A percentile compares a stretch with the other conserved stretches of the same genome.
Conservation (phyloP, 1,140 invertebrate genomes). For the Drosophila azteca region DNA sequence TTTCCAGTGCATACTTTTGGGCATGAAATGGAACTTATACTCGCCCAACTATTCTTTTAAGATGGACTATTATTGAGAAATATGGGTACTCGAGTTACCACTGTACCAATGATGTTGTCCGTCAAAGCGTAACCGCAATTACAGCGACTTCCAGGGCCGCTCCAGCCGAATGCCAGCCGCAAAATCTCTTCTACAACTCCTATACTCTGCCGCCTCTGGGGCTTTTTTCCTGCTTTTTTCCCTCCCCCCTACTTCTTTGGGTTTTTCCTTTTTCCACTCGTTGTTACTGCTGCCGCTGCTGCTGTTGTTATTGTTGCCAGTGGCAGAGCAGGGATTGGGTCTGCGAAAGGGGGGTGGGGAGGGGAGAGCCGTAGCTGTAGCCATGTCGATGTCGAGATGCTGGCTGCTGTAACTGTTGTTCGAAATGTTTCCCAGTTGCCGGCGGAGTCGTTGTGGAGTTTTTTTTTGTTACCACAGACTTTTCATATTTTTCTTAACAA, state of each 20-base stretch:
- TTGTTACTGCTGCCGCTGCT: not conserved
- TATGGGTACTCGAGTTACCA: no score
- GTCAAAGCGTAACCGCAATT: no score
- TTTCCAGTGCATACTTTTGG: constrained; percentile 6
- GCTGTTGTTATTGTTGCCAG: constrained; percentile 31
- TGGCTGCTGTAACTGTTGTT: constrained; percentile 45
- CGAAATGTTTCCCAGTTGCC: constrained; percentile 40
- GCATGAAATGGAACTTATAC: not conserved
- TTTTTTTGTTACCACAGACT: constrained; percentile 40
- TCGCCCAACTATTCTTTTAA: no score
- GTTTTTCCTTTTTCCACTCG: not conserved
- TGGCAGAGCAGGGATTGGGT: not conserved
- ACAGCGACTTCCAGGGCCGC: constrained; percentile 11
- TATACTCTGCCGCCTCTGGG: not conserved
- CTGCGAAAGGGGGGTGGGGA: not conserved
- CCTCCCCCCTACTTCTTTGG: constrained; percentile 19
- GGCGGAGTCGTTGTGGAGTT: constrained; percentile 21
- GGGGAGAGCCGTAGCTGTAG: constrained; percentile 8
- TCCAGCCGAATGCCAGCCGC: constrained; percentile 20
- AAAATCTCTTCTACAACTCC: constrained; percentile 21
- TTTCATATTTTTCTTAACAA: constrained; percentile 67
- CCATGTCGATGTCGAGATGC: constrained; percentile 33
- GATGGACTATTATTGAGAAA: no score
- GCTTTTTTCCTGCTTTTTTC: constrained; percentile 22
- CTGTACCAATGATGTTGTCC: no score